phyloP scores from a whole-genome alignment of 92 coral and sea anemone species.

The Umimayanthus chanpuru region DNA sequence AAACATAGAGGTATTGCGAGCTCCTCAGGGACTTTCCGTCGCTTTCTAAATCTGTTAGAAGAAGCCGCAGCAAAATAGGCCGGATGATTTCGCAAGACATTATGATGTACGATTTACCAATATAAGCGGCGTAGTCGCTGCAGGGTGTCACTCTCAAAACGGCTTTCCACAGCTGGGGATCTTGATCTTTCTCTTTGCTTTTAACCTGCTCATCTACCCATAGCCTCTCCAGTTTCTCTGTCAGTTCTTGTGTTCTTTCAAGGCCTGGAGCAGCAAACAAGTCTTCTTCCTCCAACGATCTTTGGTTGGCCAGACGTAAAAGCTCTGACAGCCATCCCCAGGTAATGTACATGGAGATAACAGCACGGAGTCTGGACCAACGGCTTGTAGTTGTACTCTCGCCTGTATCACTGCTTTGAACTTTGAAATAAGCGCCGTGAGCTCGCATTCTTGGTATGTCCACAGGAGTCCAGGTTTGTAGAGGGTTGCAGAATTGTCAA shows the following conservation, averaged over 20 bases:
- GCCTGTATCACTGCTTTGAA: not conserved
- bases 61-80: slow-evolving; percentile 12
- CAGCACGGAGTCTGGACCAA: not conserved
- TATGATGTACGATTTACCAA: not conserved
- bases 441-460: not conserved
- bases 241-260: not conserved
- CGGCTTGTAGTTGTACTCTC: no score
- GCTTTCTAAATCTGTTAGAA: not conserved
- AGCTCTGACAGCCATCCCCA: slow-evolving; percentile 20
- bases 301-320: not conserved
- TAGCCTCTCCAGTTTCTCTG: slow-evolving; percentile 8
- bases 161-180: slow-evolving; percentile 6
- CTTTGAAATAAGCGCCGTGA: not conserved
- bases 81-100: not conserved
- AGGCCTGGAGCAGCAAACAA: slow-evolving; percentile 6
- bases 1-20: not conserved
- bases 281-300: slow-evolving; percentile 12
- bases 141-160: not conserved
- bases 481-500: not conserved
- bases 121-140: not conserved
- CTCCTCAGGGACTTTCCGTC: not conserved
- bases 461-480: not conserved
- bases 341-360: not conserved
- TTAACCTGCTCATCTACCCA: slow-evolving; percentile 1
- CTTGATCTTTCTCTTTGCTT: not conserved